phyloP scores from a whole-genome alignment of 2,888 invertebrate species.

The Drosophila helvetica region DNA sequence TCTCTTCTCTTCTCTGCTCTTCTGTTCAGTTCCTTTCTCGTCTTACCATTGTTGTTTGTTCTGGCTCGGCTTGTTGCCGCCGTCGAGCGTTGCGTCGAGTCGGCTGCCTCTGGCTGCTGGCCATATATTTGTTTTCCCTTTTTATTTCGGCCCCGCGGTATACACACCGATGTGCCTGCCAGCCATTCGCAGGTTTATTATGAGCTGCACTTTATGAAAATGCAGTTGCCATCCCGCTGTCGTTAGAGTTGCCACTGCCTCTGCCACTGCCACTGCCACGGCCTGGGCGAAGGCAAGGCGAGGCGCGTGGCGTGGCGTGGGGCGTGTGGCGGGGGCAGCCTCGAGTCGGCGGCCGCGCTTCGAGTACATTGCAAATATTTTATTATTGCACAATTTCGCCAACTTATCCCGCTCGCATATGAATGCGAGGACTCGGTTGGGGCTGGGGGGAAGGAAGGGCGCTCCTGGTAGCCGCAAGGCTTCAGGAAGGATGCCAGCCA shows the following conservation, averaged over 20 bases:
- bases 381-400: slow-evolving; percentile 80
- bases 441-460: background rate
- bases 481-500: slow-evolving; percentile 78
- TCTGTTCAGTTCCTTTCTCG: slow-evolving; percentile 15
- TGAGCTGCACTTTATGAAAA: slow-evolving; percentile 76
- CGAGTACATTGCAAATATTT: slow-evolving; percentile 80
- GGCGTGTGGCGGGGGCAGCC: slow-evolving; percentile 14
- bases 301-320: too few relatives aligned
- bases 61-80: slow-evolving; percentile 58
- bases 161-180: slow-evolving; percentile 46
- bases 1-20: slow-evolving; percentile 1
- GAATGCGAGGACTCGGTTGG: slow-evolving; percentile 31
- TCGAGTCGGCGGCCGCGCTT: slow-evolving; percentile 41
- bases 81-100: background rate
- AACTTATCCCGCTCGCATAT: slow-evolving; percentile 77
- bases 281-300: background rate
- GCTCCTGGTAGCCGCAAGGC: slow-evolving; percentile 50
- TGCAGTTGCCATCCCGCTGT: slow-evolving; percentile 62
- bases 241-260: slow-evolving; percentile 26
- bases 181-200: slow-evolving; percentile 56
- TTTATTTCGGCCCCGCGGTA: slow-evolving; percentile 54
- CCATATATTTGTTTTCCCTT: slow-evolving; percentile 75
- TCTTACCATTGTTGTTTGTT: slow-evolving; percentile 65
- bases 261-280: slow-evolving; percentile 14
- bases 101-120: slow-evolving; percentile 29